Percentiles rank a stretch among this genome's conserved stretches.
Evolutionary conservation across 2,113 vertebrate species (phyloP).

Genomic region (Hippocampus abdominalis): DNA sequence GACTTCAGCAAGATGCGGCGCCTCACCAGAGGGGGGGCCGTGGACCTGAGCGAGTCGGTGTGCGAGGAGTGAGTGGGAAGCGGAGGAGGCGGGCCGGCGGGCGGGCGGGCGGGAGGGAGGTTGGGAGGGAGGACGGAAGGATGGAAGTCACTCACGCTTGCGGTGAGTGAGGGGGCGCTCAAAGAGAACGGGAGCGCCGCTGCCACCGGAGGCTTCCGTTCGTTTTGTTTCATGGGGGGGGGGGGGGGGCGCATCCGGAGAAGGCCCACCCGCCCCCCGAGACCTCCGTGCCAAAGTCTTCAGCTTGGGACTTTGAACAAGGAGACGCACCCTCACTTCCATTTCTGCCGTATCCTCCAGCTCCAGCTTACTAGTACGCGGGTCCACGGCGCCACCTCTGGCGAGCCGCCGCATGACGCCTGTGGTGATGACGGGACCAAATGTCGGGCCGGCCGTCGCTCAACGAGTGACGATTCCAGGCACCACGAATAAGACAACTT

Average conservation of each 20-base stretch:
- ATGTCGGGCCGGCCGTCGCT: too few relatives aligned
- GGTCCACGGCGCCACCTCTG: background rate
- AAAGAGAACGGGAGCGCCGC: slow-evolving; percentile 6
- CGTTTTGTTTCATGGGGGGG: too few relatives aligned
- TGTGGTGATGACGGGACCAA: background rate
- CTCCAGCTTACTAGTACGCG: background rate
- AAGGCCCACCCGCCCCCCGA: slow-evolving; percentile 27
- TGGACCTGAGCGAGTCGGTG: slow-evolving; percentile 78
- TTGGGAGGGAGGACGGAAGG: slow-evolving; percentile 30
- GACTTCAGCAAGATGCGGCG: slow-evolving; percentile 78
- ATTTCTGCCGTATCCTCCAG: background rate
- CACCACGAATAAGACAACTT: too few relatives aligned
- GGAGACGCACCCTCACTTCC: background rate
- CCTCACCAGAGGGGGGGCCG: slow-evolving; percentile 77
- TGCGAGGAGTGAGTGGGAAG: slow-evolving; percentile 73
- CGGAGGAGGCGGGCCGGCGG: background rate
- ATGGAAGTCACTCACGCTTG: too few relatives aligned
- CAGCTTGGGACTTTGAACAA: background rate
- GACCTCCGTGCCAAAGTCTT: slow-evolving; percentile 67
- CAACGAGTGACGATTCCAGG: background rate
- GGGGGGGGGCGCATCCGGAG: slow-evolving; percentile 59
- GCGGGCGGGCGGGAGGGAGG: slow-evolving; percentile 33
- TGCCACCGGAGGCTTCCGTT: slow-evolving; percentile 38
- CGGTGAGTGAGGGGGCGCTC: slow-evolving; percentile 17
- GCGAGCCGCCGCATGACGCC: background rate